These are phyloP conservation scores for Manis pentadactyla DNA, from an alignment of 2,797 vertebrate species.

Conservation along the genomic window DNA sequence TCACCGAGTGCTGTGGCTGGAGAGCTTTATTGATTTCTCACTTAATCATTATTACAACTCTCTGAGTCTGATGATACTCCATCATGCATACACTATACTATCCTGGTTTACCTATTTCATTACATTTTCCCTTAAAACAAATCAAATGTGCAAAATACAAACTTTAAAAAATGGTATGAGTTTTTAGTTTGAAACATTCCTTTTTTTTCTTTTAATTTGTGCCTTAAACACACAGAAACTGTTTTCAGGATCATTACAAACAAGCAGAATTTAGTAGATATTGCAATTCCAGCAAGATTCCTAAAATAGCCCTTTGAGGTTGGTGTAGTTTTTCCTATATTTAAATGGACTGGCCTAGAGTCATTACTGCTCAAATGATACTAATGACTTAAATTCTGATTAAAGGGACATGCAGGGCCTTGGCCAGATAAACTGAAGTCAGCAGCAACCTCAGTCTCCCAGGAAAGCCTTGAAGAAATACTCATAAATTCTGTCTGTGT, in stretches of 20 bases:
- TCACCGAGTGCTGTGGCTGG: not conserved
- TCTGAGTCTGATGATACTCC: not conserved
- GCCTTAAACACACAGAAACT: not conserved
- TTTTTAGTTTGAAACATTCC: not conserved
- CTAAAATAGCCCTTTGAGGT: slow-evolving; percentile 27
- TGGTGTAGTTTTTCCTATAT: slow-evolving; percentile 15
- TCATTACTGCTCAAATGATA: slow-evolving; percentile 55
- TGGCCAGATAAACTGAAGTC: slow-evolving; percentile 36
- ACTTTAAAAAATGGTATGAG: slow-evolving; percentile 4
- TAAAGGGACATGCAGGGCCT: slow-evolving; percentile 55
- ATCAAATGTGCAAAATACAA: not conserved
- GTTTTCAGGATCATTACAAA: not conserved
- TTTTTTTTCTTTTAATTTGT: not conserved
- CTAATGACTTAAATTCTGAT: slow-evolving; percentile 72
- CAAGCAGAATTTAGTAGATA: slow-evolving; percentile 11
- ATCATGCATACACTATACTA: not conserved
- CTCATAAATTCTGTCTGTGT: not conserved
- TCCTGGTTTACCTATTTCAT: not conserved
- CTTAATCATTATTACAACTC: not conserved
- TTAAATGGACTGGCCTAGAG: slow-evolving; percentile 61
- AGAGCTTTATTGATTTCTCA: not conserved
- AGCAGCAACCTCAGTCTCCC: slow-evolving; percentile 36
- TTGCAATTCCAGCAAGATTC: slow-evolving; percentile 22
- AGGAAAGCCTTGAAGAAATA: slow-evolving; percentile 40
- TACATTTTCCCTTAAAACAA: slow-evolving; percentile 11